Conservation (phyloP, 2,797 vertebrate genomes). For the Anguilla megastoma region DNA sequence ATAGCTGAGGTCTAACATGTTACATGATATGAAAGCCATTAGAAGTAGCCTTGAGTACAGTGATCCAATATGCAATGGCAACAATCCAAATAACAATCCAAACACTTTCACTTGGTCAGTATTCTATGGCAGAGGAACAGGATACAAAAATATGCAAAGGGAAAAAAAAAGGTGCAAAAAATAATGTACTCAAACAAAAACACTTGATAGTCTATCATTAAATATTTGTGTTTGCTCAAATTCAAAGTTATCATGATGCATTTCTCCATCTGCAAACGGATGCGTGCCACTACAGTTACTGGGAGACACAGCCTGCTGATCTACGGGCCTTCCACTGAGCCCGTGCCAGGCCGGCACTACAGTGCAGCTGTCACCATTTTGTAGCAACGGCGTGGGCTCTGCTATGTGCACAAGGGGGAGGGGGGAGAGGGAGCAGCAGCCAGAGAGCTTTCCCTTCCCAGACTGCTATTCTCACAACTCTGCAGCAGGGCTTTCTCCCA, state of each 20-base stretch:
- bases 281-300: neutral
- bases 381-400: constrained; percentile 61
- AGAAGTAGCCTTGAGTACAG: neutral
- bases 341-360: constrained; percentile 51
- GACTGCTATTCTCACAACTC: neutral
- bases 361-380: constrained; percentile 70
- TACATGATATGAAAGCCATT: neutral
- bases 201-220: neutral
- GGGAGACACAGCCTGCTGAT: neutral
- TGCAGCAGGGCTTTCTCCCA: neutral
- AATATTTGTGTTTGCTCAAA: neutral
- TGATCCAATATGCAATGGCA: neutral
- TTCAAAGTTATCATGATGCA: neutral
- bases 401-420: constrained; percentile 56
- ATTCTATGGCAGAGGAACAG: neutral
- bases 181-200: neutral
- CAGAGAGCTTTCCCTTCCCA: constrained; percentile 7
- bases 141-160: neutral
- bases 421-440: constrained; percentile 27
- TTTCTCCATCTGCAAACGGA: neutral
- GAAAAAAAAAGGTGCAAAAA: neutral
- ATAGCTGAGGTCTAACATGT: neutral
- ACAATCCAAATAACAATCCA: neutral
- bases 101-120: neutral
- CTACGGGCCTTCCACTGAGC: constrained; percentile 21